Base-by-base conservation (phyloP, 2,113 vertebrate genomes). In the Oophaga pumilio region DNA sequence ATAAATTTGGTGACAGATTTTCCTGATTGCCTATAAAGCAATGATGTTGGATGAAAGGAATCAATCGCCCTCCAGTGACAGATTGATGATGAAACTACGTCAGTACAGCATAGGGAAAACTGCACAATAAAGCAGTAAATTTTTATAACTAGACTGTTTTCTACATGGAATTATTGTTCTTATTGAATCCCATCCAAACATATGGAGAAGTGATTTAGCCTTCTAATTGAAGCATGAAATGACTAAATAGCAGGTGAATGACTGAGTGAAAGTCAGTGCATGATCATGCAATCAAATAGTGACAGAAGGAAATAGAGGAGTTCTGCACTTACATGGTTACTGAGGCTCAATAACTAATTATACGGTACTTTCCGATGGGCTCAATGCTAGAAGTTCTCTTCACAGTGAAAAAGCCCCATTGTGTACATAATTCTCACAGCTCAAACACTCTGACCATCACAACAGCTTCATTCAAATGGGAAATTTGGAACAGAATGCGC, bases 341-440 rank as follows among this genome's bases (percentile, higher is more conserved):
- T 43, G 28, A 11, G 69, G 28, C 8, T 74, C 71, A 22, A 22
- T 74, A 49, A 49, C 18, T 10, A 74, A 74, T 74, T 49, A 50
- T 8, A 33, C 10, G 3, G n/a, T n/a, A n/a, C 5, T 22, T 20
- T 74, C 71, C 50, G 10, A 74, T 49, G 17, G 71, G 8, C 18
- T 74, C 33, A 74, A 28, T n/a, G 18, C 69, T 9, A 78, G 76
- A 93, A 94, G 90, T 95, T 94, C 95, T 96, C 94, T 92, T 92
- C 92, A 18, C 14, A 91, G 94, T 94, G 92, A 95, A 92, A 93
- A 94, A 90, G 94, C 92, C 93, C 92, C 93, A 95, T 94, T 95
- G 94, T 96, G 93, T 76, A 0, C 93, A 93, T 92, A 93, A 93
- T 95, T 96, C 94, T 95, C 94, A 95, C 93, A 73, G 69, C 69